These are phyloP conservation scores for Lapara coniferarum DNA, from an alignment of 2,888 invertebrate species.

Conservation along the genomic window DNA sequence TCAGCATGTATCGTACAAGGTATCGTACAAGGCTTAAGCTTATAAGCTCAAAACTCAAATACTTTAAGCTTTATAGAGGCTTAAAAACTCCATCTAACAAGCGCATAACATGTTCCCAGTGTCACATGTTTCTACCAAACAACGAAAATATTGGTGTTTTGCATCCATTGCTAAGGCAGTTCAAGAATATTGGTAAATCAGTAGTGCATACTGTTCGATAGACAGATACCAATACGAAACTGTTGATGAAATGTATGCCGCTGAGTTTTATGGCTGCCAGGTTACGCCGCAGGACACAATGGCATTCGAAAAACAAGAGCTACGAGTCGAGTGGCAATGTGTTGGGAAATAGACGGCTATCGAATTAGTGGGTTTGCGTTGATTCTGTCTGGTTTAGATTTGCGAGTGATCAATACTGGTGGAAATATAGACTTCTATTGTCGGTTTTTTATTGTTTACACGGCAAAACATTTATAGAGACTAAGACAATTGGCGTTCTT, in stretches of 20 bases:
- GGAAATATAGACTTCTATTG: too few species aligned
- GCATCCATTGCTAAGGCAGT: slow-evolving; percentile 21
- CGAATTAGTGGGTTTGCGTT: neutral
- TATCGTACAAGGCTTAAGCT: neutral
- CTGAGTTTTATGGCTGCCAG: slow-evolving; percentile 55
- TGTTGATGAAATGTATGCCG: slow-evolving; percentile 38
- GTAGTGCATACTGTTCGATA: slow-evolving; percentile 31
- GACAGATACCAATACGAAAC: slow-evolving; percentile 32
- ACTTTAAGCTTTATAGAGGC: slow-evolving; percentile 11
- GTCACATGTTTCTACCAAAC: neutral
- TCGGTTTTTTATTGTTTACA: too few species aligned
- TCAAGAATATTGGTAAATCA: neutral
- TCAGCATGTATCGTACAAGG: too few species aligned
- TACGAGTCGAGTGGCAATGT: slow-evolving; percentile 49
- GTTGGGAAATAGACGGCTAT: slow-evolving; percentile 3
- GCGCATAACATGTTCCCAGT: slow-evolving; percentile 28
- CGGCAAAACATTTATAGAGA: too few species aligned
- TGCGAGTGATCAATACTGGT: too few species aligned
- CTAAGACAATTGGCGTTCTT: too few species aligned
- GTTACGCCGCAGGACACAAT: slow-evolving; percentile 67
- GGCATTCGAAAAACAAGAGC: slow-evolving; percentile 69
- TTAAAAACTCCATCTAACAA: slow-evolving; percentile 28
- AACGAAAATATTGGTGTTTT: neutral
- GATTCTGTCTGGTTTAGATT: too few species aligned
- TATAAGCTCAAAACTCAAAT: slow-evolving; percentile 1